Evolutionary conservation across 2,797 vertebrate species (phyloP).

Genomic region (Cichlasoma orientale): DNA sequence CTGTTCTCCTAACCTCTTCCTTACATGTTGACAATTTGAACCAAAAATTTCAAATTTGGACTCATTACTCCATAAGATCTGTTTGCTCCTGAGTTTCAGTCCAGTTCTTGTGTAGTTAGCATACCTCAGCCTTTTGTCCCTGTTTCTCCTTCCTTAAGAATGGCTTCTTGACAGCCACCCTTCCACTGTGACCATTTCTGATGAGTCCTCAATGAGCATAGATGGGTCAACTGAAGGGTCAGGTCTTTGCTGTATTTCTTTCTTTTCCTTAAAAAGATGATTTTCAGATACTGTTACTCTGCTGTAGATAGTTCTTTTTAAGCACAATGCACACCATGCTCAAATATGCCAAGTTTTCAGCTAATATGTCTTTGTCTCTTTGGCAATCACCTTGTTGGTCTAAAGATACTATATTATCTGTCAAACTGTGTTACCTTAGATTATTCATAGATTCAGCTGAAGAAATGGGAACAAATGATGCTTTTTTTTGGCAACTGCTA

Average conservation of each 20-base stretch:
- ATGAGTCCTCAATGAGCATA: neutral
- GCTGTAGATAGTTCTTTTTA: neutral
- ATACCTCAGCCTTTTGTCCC: neutral
- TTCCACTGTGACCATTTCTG: neutral
- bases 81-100: neutral
- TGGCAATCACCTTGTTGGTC: neutral
- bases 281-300: neutral
- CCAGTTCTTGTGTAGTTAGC: neutral
- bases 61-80: neutral
- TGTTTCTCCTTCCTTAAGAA: neutral
- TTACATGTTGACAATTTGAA: neutral
- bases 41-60: neutral
- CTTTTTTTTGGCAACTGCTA: neutral
- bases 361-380: neutral
- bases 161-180: neutral
- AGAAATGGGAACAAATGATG: neutral
- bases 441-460: neutral
- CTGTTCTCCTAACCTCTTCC: neutral
- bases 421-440: neutral
- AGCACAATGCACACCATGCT: neutral
- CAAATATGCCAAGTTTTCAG: neutral
- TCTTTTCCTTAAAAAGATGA: neutral
- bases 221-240: neutral
- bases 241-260: no score
- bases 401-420: accelerated